Evolutionary conservation across 2,888 invertebrate genomes (phyloP).

Genomic region (Strigamia maritima): DNA sequence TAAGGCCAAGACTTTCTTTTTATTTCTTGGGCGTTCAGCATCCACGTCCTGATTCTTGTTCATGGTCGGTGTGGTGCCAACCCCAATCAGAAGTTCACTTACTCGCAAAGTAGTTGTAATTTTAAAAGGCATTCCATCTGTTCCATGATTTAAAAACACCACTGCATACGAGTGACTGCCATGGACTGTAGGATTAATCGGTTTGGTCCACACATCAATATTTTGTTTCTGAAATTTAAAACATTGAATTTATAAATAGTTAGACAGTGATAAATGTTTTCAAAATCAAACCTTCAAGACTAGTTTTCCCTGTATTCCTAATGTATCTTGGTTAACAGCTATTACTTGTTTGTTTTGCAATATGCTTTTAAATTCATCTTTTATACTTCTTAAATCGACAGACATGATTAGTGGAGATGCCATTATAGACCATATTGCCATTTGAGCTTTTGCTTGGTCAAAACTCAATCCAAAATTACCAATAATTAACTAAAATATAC

Average conservation of each 20-base stretch:
- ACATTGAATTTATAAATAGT: background rate
- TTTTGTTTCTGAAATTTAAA: constrained; percentile 75
- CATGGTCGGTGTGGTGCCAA: too few relatives aligned
- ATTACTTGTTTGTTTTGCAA: constrained; percentile 88
- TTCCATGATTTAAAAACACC: constrained; percentile 81
- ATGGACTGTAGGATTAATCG: constrained; percentile 76
- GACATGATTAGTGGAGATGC: constrained; percentile 96
- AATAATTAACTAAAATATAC: constrained; percentile 70
- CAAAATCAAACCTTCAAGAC: constrained; percentile 70
- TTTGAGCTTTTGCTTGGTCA: constrained; percentile 91
- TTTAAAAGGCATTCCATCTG: constrained; percentile 87
- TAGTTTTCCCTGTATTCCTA: constrained; percentile 86
- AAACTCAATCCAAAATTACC: constrained; percentile 92
- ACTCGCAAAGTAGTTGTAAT: constrained; percentile 52
- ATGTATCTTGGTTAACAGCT: constrained; percentile 85
- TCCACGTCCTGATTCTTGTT: too few relatives aligned
- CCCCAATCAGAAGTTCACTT: too few relatives aligned
- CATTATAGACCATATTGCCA: constrained; percentile 93
- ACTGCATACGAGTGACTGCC: constrained; percentile 85
- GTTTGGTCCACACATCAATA: constrained; percentile 87
- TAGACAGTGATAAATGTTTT: background rate
- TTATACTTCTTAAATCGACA: constrained; percentile 83
- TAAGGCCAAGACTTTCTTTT: too few relatives aligned
- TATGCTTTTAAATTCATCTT: constrained; percentile 86
- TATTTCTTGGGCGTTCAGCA: too few relatives aligned